phyloP scores from a whole-genome alignment of 2,797 vertebrate genomes.

The Sarcophilus harrisii region DNA sequence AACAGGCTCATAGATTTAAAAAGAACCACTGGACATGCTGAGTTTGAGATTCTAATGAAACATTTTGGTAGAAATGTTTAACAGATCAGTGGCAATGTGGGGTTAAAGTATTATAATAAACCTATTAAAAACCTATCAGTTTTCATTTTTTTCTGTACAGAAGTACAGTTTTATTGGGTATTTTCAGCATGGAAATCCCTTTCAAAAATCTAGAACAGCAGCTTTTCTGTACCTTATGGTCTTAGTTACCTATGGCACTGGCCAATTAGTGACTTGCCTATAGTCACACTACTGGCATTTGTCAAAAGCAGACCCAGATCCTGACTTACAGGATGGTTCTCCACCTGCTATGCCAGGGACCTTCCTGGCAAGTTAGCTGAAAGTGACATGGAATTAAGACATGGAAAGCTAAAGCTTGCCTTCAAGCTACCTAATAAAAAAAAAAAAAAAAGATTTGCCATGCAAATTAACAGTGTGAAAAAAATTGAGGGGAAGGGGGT shows the following conservation, averaged over 20 bases:
- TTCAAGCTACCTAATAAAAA: neutral
- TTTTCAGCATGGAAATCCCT: neutral
- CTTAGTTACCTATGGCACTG: neutral
- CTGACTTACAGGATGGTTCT: neutral
- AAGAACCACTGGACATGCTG: neutral
- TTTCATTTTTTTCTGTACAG: neutral
- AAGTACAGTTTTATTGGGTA: neutral
- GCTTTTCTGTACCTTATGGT: neutral
- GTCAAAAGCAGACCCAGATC: neutral
- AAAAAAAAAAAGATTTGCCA: neutral
- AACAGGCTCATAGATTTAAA: neutral
- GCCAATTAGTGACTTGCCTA: neutral
- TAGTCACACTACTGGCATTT: neutral
- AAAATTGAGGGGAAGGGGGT: neutral
- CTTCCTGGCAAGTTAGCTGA: neutral
- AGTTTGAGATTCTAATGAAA: neutral
- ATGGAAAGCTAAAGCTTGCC: neutral
- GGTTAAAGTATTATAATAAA: neutral
- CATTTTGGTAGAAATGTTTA: neutral
- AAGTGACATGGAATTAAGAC: neutral
- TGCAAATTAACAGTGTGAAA: slow-evolving; percentile 5
- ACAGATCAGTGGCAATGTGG: neutral
- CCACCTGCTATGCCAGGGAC: no score
- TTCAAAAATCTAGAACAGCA: neutral
- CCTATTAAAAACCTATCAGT: neutral